A percentile compares a stretch with the other conserved stretches of the same genome.
These are phyloP conservation scores for Drosophila anceps DNA, from an alignment of 2,888 invertebrate species.

Conservation along the genomic window DNA sequence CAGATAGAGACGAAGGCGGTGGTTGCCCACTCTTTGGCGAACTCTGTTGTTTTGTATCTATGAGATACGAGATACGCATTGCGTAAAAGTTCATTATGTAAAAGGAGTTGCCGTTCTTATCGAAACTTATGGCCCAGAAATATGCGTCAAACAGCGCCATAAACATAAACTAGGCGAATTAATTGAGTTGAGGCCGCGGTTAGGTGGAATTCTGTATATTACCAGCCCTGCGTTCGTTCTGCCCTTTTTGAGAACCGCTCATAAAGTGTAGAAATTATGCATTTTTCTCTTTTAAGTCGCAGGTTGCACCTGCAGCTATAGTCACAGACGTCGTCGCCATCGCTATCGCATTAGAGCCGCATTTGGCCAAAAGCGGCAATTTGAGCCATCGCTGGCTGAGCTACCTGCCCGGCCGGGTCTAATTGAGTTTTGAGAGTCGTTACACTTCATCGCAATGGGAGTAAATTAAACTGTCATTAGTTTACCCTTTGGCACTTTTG, in stretches of 20 bases:
- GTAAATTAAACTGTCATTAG: constrained; percentile 85
- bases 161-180: constrained; percentile 77
- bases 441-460: constrained; percentile 80
- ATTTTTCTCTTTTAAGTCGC: constrained; percentile 52
- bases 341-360: constrained; percentile 60
- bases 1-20: not conserved
- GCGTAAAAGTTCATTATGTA: constrained; percentile 70
- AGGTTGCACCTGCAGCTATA: constrained; percentile 65
- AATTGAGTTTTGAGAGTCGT: constrained; percentile 78
- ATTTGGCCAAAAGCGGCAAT: constrained; percentile 60
- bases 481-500: constrained; percentile 81
- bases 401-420: constrained; percentile 56
- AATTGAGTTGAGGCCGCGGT: constrained; percentile 62
- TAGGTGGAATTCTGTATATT: not conserved
- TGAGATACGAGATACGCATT: constrained; percentile 73
- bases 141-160: constrained; percentile 63
- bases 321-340: not conserved
- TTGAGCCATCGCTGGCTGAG: constrained; percentile 32
- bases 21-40: constrained; percentile 1
- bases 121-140: constrained; percentile 70
- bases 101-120: constrained; percentile 59
- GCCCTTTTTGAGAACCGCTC: constrained; percentile 44
- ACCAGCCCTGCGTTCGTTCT: constrained; percentile 1
- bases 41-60: constrained; percentile 53
- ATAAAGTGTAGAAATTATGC: constrained; percentile 74